Evolutionary conservation across 2,888 invertebrate species (phyloP).

Genomic region (Drosophila anomalata): DNA sequence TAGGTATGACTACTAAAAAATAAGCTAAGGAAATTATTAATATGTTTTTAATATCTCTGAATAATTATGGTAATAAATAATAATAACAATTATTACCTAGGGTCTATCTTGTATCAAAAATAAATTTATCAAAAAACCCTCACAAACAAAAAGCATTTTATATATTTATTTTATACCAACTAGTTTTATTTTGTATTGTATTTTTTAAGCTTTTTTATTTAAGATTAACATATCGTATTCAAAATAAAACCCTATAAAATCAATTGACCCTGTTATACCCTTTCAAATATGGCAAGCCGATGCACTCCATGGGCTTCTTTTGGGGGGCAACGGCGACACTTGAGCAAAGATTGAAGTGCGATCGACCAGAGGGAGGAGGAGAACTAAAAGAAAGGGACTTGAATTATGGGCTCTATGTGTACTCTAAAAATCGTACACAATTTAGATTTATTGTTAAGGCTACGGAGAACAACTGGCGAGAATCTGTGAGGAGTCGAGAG

Average conservation of each 20-base stretch:
- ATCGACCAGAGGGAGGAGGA: constrained; percentile 6
- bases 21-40: too few species aligned
- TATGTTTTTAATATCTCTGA: too few species aligned
- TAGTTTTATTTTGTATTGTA: too few species aligned
- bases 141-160: too few species aligned
- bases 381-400: constrained; percentile 23
- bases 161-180: too few species aligned
- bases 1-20: too few species aligned
- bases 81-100: too few species aligned
- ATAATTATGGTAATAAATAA: too few species aligned
- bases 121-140: too few species aligned
- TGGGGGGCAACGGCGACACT: constrained; percentile 21
- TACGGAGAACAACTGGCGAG: constrained; percentile 29
- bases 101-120: too few species aligned
- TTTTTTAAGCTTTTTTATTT: too few species aligned
- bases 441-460: constrained; percentile 72
- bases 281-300: constrained; percentile 14
- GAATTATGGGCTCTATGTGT: constrained; percentile 32
- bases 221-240: neutral
- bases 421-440: constrained; percentile 68
- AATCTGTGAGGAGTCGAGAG: constrained; percentile 39
- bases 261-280: neutral
- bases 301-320: constrained; percentile 37
- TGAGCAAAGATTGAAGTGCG: constrained; percentile 39
- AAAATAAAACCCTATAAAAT: neutral